These are phyloP conservation scores for Falcunculus frontatus DNA, from an alignment of 2,113 vertebrate species.

Conservation along the genomic window DNA sequence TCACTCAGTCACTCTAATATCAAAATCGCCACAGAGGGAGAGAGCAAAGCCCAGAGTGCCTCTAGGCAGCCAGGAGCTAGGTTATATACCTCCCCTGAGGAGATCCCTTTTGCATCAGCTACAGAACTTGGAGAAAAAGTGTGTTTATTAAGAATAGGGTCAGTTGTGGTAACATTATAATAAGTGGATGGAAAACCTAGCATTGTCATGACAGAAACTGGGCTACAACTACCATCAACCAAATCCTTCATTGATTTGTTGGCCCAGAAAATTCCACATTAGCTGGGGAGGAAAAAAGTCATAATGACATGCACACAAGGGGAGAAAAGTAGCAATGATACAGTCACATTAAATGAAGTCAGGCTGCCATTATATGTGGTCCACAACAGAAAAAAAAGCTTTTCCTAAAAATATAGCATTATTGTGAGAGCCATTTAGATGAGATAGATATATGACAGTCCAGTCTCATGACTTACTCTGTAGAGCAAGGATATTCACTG, in stretches of 20 bases:
- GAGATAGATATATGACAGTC: background rate
- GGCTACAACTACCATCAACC: background rate
- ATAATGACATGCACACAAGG: background rate
- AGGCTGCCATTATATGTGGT: background rate
- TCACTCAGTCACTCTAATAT: background rate
- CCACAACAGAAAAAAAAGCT: background rate
- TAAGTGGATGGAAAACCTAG: background rate
- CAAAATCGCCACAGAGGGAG: background rate
- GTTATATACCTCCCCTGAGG: background rate
- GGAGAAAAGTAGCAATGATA: background rate
- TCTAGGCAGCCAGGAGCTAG: background rate
- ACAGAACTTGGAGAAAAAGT: background rate
- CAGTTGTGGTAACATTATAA: background rate
- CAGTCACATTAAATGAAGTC: background rate
- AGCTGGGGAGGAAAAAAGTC: background rate
- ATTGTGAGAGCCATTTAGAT: background rate
- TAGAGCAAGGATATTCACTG: background rate
- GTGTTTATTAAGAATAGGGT: background rate
- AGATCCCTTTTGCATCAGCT: background rate
- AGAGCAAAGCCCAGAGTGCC: background rate
- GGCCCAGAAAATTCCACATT: background rate
- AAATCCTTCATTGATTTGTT: background rate
- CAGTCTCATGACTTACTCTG: background rate
- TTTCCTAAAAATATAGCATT: background rate
- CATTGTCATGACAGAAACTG: background rate